Evolutionary conservation across 2,888 invertebrate species (phyloP).

Genomic region (Trileptium ribeirensis): DNA sequence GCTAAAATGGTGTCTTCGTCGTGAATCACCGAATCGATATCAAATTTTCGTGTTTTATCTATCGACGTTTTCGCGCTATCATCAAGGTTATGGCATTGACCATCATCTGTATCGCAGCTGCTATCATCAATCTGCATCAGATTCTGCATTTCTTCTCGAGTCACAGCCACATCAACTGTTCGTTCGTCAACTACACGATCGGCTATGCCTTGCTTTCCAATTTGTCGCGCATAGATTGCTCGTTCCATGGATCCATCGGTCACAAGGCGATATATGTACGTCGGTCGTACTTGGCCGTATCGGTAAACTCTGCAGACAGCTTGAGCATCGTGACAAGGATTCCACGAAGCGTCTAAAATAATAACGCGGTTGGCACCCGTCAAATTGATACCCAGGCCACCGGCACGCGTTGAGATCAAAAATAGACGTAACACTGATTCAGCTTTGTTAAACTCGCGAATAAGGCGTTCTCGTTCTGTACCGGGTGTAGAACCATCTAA

Average conservation of each 20-base stretch:
- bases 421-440: slow-evolving; percentile 72
- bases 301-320: slow-evolving; percentile 78
- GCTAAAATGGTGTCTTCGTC: slow-evolving; percentile 41
- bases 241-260: slow-evolving; percentile 94
- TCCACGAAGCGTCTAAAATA: slow-evolving; percentile 97
- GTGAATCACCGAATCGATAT: background rate
- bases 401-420: slow-evolving; percentile 72
- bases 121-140: slow-evolving; percentile 56
- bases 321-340: slow-evolving; percentile 75
- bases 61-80: background rate
- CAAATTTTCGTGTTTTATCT: background rate
- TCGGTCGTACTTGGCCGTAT: slow-evolving; percentile 87
- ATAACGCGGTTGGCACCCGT: slow-evolving; percentile 94
- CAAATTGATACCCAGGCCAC: slow-evolving; percentile 74
- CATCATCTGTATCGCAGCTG: slow-evolving; percentile 55
- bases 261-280: slow-evolving; percentile 89
- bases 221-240: slow-evolving; percentile 95
- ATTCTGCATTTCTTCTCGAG: slow-evolving; percentile 60
- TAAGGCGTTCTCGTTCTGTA: slow-evolving; percentile 84
- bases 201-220: slow-evolving; percentile 92
- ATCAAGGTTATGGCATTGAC: slow-evolving; percentile 42
- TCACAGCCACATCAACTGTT: slow-evolving; percentile 75
- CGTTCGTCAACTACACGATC: slow-evolving; percentile 96
- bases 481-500: slow-evolving; percentile 92
- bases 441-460: slow-evolving; percentile 89